Evolutionary conservation across 2,888 invertebrate genomes (phyloP), one percentile per base, ranked within the genome.

Genomic region (Euplexia lucipara): DNA sequence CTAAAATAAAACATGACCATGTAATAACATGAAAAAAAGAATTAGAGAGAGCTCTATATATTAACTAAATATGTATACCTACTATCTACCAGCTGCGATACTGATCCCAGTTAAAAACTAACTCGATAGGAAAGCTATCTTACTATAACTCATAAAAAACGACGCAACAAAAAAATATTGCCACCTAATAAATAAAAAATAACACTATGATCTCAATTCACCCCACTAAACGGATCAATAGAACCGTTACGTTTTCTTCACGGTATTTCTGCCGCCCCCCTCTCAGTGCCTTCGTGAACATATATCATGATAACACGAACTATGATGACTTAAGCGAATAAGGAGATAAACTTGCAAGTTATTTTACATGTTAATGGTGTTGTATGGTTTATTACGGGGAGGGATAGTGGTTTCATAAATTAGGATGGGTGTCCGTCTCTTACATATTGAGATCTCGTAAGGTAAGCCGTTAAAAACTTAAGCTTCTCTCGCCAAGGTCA

Each of bases 261-360:
- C 69, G 56, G 57, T 51, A 54, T 56, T 65, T 59, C 78, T 57
- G 64, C 48, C 37, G 30, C 63, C 67, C 64, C n/a, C 56, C 35
- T 18, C n/a, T 7, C n/a, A 26, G 32, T 42, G 20, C 2, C 34
- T 26, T 12, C 66, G 52, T 64, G 66, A 67, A 70, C 70, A 67
- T 78, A 64, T 60, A 63, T 78, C 57, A 68, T 58, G 77, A 70
- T 78, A 78, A 63, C 70, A 18, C 49, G 61, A 45, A 48, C 44
- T 53, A 58, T 63, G 34, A 67, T 41, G 39, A 52, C 47, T 61
- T 69, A 52, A 59, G 34, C n/a, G 18, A 63, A 22, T 18, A 10
- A 44, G 37, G 20, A 14, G 20, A n/a, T 26, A n/a, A 20, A 34
- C 9, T 42, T 5, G 57, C 20, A 2, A 2, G 26, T 26, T 26